phyloP scores from a whole-genome alignment of 2,888 invertebrate genomes.

The Heteromurus nitidus region DNA sequence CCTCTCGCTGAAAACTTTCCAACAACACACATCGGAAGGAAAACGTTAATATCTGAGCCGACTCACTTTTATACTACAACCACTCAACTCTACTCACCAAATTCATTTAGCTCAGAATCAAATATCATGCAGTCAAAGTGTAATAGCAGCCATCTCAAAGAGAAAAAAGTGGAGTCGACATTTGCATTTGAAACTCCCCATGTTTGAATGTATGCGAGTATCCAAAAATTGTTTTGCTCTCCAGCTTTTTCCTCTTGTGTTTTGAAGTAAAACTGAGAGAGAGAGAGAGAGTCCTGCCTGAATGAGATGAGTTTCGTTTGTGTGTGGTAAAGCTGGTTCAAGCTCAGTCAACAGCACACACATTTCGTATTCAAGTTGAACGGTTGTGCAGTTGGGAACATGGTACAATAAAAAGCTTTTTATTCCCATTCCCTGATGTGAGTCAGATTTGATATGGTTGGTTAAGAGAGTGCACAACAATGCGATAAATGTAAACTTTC shows the following conservation, averaged over 20 bases:
- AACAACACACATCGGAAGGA: neutral
- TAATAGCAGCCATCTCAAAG: neutral
- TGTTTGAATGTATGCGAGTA: too few species aligned
- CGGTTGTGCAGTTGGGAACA: too few species aligned
- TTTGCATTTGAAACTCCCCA: slow-evolving; percentile 9
- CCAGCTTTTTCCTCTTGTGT: neutral
- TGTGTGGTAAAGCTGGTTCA: too few species aligned
- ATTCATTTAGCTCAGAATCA: neutral
- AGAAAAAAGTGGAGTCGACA: neutral
- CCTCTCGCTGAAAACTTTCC: neutral
- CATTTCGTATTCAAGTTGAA: too few species aligned
- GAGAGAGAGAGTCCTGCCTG: too few species aligned
- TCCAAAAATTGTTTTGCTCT: neutral
- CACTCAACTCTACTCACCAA: neutral
- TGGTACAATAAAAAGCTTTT: slow-evolving; percentile 56
- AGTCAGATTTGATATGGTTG: slow-evolving; percentile 52
- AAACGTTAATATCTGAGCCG: neutral
- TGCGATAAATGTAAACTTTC: slow-evolving; percentile 57
- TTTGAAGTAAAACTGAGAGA: neutral
- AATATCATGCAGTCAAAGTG: neutral
- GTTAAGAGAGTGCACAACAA: slow-evolving; percentile 54
- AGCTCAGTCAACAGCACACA: too few species aligned
- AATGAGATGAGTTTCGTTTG: too few species aligned
- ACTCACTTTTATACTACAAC: neutral
- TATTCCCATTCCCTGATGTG: slow-evolving; percentile 57